Percentiles rank a stretch among this genome's conserved stretches.
Evolutionary conservation across 2,797 vertebrate species (phyloP).

Genomic region (Gallinago nigripennis): DNA sequence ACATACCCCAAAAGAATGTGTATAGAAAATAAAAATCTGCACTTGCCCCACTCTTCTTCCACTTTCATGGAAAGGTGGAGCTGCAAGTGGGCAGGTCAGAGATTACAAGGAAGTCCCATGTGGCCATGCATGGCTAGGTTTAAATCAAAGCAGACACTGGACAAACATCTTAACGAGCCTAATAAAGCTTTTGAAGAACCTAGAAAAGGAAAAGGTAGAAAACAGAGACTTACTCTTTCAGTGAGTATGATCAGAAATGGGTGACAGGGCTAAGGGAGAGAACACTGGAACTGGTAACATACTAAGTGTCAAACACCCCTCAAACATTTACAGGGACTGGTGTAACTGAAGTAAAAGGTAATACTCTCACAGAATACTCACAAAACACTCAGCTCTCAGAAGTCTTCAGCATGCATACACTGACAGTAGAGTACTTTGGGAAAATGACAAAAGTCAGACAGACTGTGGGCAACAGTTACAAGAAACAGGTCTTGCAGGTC

Average conservation of each 20-base stretch:
- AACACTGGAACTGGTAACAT: neutral
- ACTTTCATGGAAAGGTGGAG: neutral
- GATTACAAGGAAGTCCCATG: neutral
- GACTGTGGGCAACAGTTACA: neutral
- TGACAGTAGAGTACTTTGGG: neutral
- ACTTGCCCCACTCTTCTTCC: neutral
- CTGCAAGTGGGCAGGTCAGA: fast-evolving
- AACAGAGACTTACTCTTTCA: neutral
- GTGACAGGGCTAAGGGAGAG: neutral
- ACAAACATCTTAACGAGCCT: neutral
- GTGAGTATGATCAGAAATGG: neutral
- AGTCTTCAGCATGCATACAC: neutral
- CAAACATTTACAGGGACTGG: neutral
- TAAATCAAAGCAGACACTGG: neutral
- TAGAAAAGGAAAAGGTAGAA: neutral
- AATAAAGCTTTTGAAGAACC: neutral
- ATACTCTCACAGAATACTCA: neutral
- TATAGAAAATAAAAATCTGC: neutral
- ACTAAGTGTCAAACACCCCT: neutral
- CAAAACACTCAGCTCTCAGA: neutral
- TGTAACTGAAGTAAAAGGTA: neutral
- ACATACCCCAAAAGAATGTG: neutral
- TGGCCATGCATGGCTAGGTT: neutral
- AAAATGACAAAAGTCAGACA: neutral
- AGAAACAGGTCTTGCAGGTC: neutral